Conservation (phyloP, 2,888 invertebrate genomes). For the Leptopilina myrica region DNA sequence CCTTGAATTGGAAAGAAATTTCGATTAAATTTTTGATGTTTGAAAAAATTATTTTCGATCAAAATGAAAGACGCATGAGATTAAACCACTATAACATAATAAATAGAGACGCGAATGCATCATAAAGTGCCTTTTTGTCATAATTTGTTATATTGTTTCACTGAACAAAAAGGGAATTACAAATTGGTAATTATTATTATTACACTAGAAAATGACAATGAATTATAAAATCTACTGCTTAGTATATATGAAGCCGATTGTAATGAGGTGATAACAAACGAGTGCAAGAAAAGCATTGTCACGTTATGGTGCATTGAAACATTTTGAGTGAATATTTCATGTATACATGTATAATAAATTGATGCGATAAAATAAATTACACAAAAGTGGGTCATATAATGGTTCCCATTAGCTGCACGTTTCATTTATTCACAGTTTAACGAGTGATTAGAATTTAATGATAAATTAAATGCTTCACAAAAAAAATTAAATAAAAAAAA, state of each 20-base stretch:
- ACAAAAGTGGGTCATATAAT: conserved; percentile 28
- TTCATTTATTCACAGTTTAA: conserved; percentile 17
- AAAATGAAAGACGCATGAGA: no score
- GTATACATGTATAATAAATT: not conserved
- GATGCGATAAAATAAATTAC: conserved; percentile 19
- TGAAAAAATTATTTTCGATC: no score
- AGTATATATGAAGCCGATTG: conserved; percentile 1
- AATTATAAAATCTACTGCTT: not conserved
- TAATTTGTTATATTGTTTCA: no score
- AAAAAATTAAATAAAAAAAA: no score
- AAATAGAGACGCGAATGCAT: no score
- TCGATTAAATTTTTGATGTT: no score
- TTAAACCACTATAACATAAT: no score
- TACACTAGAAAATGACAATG: not conserved
- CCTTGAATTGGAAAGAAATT: no score
- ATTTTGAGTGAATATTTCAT: conserved; percentile 24
- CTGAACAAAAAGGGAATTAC: no score
- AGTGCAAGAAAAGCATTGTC: conserved; percentile 11
- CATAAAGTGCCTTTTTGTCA: no score
- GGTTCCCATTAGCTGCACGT: conserved; percentile 9
- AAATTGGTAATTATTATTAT: not conserved
- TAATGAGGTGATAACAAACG: not conserved
- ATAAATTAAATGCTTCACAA: conserved; percentile 18
- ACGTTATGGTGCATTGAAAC: conserved; percentile 4
- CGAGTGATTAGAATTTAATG: conserved; percentile 5